These are phyloP conservation scores for Staurois parvus DNA, from an alignment of 2,797 vertebrate genomes.

Conservation along the genomic window DNA sequence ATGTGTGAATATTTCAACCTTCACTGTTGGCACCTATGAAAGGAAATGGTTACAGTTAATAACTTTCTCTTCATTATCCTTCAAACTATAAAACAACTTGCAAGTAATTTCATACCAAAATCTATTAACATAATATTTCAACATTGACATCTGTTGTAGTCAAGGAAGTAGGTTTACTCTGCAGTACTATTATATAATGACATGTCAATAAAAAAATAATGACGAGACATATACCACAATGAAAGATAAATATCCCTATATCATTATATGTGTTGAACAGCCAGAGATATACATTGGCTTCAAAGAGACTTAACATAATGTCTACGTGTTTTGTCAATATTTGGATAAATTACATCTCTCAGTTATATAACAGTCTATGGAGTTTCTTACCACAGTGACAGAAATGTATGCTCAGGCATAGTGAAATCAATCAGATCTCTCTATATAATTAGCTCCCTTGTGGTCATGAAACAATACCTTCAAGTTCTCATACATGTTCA, in stretches of 20 bases:
- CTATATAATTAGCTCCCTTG: constrained; percentile 16
- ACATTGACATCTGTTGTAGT: background rate
- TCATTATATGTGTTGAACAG: background rate
- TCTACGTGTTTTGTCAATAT: constrained; percentile 15
- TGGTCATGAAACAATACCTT: background rate
- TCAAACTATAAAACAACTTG: background rate
- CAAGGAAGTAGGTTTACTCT: background rate
- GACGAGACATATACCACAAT: background rate
- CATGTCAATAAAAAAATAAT: background rate
- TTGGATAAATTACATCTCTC: constrained; percentile 16
- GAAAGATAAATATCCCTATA: constrained; percentile 2
- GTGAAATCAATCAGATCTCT: constrained; percentile 23
- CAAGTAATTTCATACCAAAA: background rate
- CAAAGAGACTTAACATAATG: background rate
- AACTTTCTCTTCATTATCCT: background rate
- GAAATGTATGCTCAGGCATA: constrained; percentile 7
- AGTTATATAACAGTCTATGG: constrained; percentile 4
- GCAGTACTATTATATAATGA: background rate
- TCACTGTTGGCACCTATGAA: background rate
- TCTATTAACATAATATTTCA: constrained; percentile 6
- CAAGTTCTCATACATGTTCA: background rate
- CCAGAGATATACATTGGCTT: background rate
- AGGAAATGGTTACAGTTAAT: background rate
- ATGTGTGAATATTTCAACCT: background rate
- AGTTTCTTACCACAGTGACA: background rate